These are phyloP conservation scores for Folsomia candida DNA, from an alignment of 2,888 invertebrate species.

Conservation along the genomic window DNA sequence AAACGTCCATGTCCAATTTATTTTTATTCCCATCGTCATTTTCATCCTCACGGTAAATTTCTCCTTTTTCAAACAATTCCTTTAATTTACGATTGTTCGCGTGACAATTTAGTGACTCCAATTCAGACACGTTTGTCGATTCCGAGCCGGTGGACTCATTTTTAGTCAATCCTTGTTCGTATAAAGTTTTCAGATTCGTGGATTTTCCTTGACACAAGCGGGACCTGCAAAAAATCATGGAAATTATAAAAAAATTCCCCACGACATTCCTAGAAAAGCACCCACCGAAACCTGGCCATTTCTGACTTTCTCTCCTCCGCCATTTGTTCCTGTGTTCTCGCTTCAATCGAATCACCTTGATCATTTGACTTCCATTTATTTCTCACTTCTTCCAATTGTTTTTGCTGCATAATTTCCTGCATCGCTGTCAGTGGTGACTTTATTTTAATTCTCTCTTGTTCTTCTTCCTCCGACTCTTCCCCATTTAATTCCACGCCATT, in stretches of 20 bases:
- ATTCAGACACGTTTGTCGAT: slow-evolving; percentile 20
- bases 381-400: slow-evolving; percentile 42
- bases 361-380: slow-evolving; percentile 69
- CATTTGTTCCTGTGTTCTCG: slow-evolving; percentile 61
- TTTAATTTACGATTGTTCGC: slow-evolving; percentile 63
- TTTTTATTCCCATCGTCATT: slow-evolving; percentile 65
- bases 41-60: slow-evolving; percentile 58
- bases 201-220: slow-evolving; percentile 71
- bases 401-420: slow-evolving; percentile 35
- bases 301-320: slow-evolving; percentile 83
- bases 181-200: slow-evolving; percentile 86
- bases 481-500: slow-evolving; percentile 55
- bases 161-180: slow-evolving; percentile 76
- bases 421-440: slow-evolving; percentile 15
- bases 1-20: slow-evolving; percentile 65
- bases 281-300: slow-evolving; percentile 81
- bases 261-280: no score
- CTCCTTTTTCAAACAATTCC: slow-evolving; percentile 78
- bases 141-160: not conserved
- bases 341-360: no score
- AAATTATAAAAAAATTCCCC: slow-evolving; percentile 60
- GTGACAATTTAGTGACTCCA: no score
- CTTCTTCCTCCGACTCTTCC: not conserved
- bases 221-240: slow-evolving; percentile 21
- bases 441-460: slow-evolving; percentile 1